A percentile compares a stretch with the other conserved stretches of the same genome.
These are phyloP conservation scores for Zapornia atra DNA, from an alignment of 2,113 vertebrate species.

Conservation along the genomic window DNA sequence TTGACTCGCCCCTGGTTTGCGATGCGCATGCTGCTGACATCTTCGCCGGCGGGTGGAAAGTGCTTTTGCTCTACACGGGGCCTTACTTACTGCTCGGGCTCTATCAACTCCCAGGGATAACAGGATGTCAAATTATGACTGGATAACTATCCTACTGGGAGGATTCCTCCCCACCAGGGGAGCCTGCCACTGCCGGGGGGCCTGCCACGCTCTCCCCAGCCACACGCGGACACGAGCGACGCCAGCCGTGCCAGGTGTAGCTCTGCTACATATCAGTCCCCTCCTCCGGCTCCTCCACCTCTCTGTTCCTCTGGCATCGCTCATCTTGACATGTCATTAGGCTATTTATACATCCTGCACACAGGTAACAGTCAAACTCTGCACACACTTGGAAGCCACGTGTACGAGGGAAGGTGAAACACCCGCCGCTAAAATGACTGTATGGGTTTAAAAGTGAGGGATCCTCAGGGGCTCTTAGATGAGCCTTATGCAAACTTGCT, in stretches of 20 bases:
- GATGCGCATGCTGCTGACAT: conserved; percentile 73
- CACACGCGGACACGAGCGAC: not conserved
- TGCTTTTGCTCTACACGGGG: conserved; percentile 32
- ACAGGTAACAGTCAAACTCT: not conserved
- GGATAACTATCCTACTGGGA: too few relatives aligned
- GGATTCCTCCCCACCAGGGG: too few relatives aligned
- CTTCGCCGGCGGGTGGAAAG: conserved; percentile 68
- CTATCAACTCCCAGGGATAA: not conserved
- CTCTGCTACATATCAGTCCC: not conserved
- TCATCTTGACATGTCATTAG: not conserved
- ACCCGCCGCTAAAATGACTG: not conserved
- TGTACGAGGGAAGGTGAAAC: not conserved
- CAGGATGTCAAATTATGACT: too few relatives aligned
- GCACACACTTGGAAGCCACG: not conserved
- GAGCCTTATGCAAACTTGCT: not conserved
- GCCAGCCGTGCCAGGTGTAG: not conserved
- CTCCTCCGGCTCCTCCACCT: conserved; percentile 36
- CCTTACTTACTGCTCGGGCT: conserved; percentile 17
- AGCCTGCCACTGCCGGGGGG: not conserved
- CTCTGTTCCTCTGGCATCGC: not conserved
- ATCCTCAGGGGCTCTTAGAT: not conserved
- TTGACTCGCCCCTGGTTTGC: conserved; percentile 80
- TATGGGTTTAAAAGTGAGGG: not conserved
- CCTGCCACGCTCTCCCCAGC: conserved; percentile 22
- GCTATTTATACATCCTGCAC: not conserved